Base-by-base conservation (phyloP, 2,888 invertebrate species). In the Nyleta sp. region DNA sequence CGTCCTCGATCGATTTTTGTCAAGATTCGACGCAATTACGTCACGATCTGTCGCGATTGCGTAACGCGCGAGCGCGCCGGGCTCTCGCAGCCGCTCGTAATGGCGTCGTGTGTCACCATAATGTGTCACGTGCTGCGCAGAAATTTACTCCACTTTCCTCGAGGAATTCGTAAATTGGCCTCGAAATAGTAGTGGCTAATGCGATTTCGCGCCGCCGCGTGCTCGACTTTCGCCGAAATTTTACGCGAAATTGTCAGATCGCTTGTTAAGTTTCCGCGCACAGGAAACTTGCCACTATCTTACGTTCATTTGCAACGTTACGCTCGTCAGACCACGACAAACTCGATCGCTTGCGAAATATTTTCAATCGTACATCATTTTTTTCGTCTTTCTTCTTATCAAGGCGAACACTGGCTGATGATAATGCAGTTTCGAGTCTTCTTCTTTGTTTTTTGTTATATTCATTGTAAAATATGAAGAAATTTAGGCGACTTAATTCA, bases 1-100 rank as follows among this genome's bases (percentile, higher is more conserved):
- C n/a, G 92, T 92, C 99, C 99, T 2, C 24, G 24, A 3, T 24
- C 33, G 60, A 7, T 5, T 53, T 53, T 55, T 40, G 22, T 40
- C 40, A 46, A 42, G 40, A 38, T 42, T 35, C 59, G 50, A 72
- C 31, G 55, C 50, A 55, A 53, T 60, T 70, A 62, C 59, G 64
- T 35, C 44, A 33, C 53, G 31, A 28, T 33, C 31, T 20, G 60
- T 64, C 52, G 62, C 33, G 75, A n/a, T 67, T 68, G 60, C 59
- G 53, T 70, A 74, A 73, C 44, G 33, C 59, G 65, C 44, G 55
- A 60, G 72, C 46, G 28, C n/a, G n/a, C n/a, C 38, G 42, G 55
- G 52, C 65, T 53, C 53, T 31, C 40, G 13, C n/a, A 38, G 74
- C 17, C 48, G 57, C 65, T 55, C 68, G 76, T 73, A 68, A 71